A percentile compares a stretch with the other conserved stretches of the same genome.
phyloP scores from a whole-genome alignment of 2,797 vertebrate genomes.

The Leptatherina wallacei region DNA sequence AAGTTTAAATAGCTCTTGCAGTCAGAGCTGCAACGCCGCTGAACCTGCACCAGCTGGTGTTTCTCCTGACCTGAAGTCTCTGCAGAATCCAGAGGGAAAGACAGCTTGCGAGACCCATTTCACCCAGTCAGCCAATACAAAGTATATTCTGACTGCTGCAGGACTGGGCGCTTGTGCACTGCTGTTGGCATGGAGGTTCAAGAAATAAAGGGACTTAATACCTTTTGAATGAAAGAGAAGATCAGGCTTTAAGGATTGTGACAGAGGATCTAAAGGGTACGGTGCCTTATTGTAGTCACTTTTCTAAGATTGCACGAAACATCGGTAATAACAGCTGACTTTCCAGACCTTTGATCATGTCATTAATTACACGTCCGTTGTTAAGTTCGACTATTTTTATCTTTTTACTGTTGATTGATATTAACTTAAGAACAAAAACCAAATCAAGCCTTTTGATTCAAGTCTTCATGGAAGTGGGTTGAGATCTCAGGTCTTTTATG shows the following conservation, averaged over 20 bases:
- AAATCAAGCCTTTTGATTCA: conserved; percentile 8
- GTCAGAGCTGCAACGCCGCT: conserved; percentile 13
- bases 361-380: conserved; percentile 21
- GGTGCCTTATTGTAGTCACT: conserved; percentile 60
- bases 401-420: conserved; percentile 14
- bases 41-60: conserved; percentile 14
- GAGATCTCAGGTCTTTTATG: conserved; percentile 43
- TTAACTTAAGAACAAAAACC: conserved; percentile 6
- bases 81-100: conserved; percentile 27
- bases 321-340: conserved; percentile 47
- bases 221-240: conserved; percentile 36
- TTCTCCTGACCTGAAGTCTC: neutral
- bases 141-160: conserved; percentile 66
- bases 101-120: neutral
- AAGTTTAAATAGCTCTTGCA: neutral
- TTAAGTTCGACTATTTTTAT: conserved; percentile 23
- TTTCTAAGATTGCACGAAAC: conserved; percentile 13
- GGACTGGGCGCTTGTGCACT: conserved; percentile 66
- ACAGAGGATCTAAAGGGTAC: conserved; percentile 35
- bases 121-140: conserved; percentile 15
- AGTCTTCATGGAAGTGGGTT: conserved; percentile 9
- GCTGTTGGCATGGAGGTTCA: conserved; percentile 77
- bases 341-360: conserved; percentile 54
- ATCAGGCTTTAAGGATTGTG: conserved; percentile 35
- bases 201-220: conserved; percentile 59